These are phyloP conservation scores for Drosophila yooni DNA, from an alignment of 2,888 invertebrate genomes.

Conservation along the genomic window DNA sequence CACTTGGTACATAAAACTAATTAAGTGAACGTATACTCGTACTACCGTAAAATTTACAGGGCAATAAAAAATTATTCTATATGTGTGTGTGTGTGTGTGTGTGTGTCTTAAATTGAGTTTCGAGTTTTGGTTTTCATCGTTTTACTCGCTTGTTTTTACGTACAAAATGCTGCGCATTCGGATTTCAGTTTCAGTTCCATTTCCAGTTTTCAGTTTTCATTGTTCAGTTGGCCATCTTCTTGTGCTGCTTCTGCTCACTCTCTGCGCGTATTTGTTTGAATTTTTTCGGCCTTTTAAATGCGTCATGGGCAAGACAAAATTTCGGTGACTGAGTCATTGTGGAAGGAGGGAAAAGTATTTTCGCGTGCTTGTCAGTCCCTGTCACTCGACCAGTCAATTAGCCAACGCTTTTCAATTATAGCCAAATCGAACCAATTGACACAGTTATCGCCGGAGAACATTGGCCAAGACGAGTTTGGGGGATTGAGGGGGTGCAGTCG, in stretches of 20 bases:
- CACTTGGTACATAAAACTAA: not conserved
- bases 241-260: not conserved
- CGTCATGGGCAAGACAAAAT: slow-evolving; percentile 49
- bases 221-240: slow-evolving; percentile 35
- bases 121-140: slow-evolving; percentile 49
- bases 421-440: slow-evolving; percentile 61
- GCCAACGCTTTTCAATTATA: slow-evolving; percentile 78
- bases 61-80: not conserved
- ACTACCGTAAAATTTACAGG: slow-evolving; percentile 2
- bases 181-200: slow-evolving; percentile 40
- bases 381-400: slow-evolving; percentile 78
- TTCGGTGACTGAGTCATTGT: slow-evolving; percentile 35
- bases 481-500: not conserved
- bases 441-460: not conserved
- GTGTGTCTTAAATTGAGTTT: slow-evolving; percentile 33
- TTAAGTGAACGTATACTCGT: not conserved
- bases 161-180: slow-evolving; percentile 40
- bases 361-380: slow-evolving; percentile 66
- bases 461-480: not conserved
- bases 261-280: slow-evolving; percentile 4
- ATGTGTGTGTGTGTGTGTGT: not conserved
- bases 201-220: slow-evolving; percentile 30
- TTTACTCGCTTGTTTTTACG: slow-evolving; percentile 43
- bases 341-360: slow-evolving; percentile 61
- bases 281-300: slow-evolving; percentile 48